Evolutionary conservation across 1,140 invertebrate genomes (phyloP).

Genomic region (Trinorchestia longiramus): DNA sequence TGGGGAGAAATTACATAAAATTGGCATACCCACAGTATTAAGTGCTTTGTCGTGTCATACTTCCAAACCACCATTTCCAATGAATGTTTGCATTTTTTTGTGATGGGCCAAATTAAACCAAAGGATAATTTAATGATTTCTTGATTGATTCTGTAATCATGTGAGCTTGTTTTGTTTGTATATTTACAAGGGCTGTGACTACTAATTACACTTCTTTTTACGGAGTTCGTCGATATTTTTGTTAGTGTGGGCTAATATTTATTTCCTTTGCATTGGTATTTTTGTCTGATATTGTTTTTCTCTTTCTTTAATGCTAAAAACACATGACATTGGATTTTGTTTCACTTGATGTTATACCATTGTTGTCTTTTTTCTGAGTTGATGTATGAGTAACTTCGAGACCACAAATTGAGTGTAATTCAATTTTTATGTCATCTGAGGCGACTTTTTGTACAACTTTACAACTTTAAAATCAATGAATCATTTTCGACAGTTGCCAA

Average conservation of each 20-base stretch:
- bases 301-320: not conserved
- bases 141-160: not conserved
- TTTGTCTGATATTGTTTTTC: not conserved
- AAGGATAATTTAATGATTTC: not conserved
- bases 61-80: not conserved
- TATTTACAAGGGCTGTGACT: not conserved
- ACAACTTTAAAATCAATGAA: no score
- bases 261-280: not conserved
- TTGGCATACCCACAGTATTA: not conserved
- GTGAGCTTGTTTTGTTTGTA: not conserved
- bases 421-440: no score
- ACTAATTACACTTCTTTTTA: not conserved
- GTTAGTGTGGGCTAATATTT: not conserved
- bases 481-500: no score
- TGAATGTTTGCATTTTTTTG: not conserved
- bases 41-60: not conserved
- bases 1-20: not conserved
- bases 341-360: not conserved
- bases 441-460: no score
- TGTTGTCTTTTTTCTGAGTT: not conserved
- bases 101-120: not conserved
- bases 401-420: no score
- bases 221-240: not conserved
- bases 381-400: no score
- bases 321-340: not conserved